Evolutionary conservation across 2,113 vertebrate genomes (phyloP).

Genomic region (Lanius ludovicianus): DNA sequence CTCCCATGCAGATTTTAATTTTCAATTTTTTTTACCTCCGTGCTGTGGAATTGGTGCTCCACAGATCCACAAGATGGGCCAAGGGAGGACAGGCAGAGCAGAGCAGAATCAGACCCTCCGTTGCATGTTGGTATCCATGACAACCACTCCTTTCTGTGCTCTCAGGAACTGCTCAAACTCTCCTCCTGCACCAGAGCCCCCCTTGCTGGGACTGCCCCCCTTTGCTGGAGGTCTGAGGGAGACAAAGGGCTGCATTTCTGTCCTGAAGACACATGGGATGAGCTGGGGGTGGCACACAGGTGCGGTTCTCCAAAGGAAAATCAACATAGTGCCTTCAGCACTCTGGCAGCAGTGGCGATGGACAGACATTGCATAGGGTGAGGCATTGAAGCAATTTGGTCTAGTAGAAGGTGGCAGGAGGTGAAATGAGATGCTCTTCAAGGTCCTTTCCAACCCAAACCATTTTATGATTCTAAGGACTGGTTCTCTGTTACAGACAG

Average conservation of each 20-base stretch:
- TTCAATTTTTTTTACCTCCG: rapidly evolving
- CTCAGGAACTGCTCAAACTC: neutral
- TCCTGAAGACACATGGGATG: neutral
- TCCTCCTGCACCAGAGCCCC: neutral
- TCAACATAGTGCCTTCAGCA: neutral
- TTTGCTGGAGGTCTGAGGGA: neutral
- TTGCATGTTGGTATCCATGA: neutral
- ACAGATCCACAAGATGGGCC: neutral
- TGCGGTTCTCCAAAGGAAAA: neutral
- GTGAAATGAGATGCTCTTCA: neutral
- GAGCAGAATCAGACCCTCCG: neutral
- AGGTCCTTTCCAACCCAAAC: neutral
- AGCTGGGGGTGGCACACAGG: neutral
- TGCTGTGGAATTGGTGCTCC: neutral
- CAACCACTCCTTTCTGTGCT: neutral
- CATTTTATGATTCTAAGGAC: neutral
- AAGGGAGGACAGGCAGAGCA: neutral
- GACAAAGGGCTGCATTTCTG: neutral
- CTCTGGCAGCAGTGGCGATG: neutral
- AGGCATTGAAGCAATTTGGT: neutral
- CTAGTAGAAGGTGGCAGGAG: neutral
- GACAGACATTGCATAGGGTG: neutral
- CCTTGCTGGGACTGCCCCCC: neutral
- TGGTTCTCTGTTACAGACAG: neutral
- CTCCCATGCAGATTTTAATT: neutral